Evolutionary conservation across 2,888 invertebrate genomes (phyloP).

Genomic region (Nesidiocoris tenuis): DNA sequence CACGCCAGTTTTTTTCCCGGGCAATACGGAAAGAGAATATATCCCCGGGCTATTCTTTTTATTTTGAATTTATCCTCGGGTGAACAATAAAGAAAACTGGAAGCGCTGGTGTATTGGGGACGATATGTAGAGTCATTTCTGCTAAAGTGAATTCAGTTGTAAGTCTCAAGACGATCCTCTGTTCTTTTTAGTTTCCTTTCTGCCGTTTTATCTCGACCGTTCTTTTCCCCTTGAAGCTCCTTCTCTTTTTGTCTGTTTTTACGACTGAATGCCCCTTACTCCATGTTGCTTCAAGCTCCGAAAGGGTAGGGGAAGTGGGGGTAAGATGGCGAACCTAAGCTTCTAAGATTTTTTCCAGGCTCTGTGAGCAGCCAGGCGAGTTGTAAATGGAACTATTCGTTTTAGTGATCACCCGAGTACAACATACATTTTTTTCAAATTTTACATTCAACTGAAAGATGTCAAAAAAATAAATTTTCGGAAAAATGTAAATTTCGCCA

Average conservation of each 20-base stretch:
- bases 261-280: background rate
- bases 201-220: background rate
- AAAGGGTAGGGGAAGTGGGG: no score
- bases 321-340: no score
- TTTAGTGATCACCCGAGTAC: no score
- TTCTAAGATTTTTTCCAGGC: no score
- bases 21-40: constrained; percentile 15
- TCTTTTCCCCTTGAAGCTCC: background rate
- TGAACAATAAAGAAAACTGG: constrained; percentile 6
- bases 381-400: no score
- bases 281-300: background rate
- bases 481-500: no score
- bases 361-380: no score
- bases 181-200: background rate
- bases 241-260: background rate
- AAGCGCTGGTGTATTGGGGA: constrained; percentile 7
- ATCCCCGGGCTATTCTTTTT: constrained; percentile 25
- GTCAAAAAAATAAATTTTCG: no score
- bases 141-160: constrained; percentile 34
- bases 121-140: constrained; percentile 26
- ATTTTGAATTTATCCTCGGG: constrained; percentile 38
- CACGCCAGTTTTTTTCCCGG: constrained; percentile 24
- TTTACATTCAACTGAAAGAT: no score
- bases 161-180: constrained; percentile 27
- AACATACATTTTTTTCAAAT: no score